Conservation (phyloP, 35 echinoderm and acorn worm species). For the Antedon bifida region DNA sequence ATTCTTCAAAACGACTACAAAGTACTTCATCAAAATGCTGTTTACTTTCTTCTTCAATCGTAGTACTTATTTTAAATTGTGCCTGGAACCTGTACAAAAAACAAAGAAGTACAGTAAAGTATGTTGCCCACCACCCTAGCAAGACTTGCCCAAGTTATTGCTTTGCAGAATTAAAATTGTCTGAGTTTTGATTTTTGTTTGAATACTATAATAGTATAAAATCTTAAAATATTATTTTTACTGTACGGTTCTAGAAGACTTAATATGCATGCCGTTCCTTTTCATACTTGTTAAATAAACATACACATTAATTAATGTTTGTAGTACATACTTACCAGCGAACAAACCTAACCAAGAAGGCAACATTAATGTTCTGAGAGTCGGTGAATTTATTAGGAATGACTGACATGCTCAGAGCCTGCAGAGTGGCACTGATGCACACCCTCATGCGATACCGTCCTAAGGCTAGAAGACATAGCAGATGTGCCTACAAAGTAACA, state of each 20-base stretch:
- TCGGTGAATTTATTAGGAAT: slow-evolving; percentile 18
- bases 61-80: not conserved
- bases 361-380: not conserved
- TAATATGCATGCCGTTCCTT: no score
- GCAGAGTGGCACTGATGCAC: slow-evolving; percentile 9
- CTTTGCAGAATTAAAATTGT: no score
- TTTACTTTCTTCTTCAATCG: not conserved
- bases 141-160: no score
- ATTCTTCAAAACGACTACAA: not conserved
- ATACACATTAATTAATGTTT: no score
- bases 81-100: not conserved
- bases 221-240: no score
- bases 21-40: not conserved
- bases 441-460: slow-evolving; percentile 27
- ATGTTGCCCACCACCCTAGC: no score
- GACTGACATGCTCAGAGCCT: slow-evolving; percentile 11
- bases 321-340: not conserved
- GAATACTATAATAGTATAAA: no score
- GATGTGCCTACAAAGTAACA: slow-evolving; percentile 14
- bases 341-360: not conserved
- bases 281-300: no score
- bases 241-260: no score
- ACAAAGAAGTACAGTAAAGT: no score
- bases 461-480: slow-evolving; percentile 32
- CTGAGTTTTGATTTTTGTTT: no score